Evolutionary conservation across 2,888 invertebrate genomes (phyloP), one percentile per base, ranked within the genome.

Genomic region (Ennomos erosarius): DNA sequence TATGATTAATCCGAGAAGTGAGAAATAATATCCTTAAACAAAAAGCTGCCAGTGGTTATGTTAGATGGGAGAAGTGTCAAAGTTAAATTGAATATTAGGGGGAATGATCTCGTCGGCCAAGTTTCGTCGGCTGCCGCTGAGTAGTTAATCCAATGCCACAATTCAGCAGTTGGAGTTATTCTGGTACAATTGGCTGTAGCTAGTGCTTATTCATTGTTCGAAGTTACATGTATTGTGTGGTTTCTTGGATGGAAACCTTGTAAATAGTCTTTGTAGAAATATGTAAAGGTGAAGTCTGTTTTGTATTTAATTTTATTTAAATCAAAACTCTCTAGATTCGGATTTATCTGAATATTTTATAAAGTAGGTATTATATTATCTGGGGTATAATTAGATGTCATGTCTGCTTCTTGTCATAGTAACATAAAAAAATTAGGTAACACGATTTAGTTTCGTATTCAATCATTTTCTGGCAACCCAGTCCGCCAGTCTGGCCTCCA

Each of bases 71-170:
- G 78, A 90, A 92, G 90, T 90, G 91, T 91, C 91, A 90, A 92
- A 92, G 90, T 92, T 92, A 90, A 92, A 92, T 91, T 91, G 91
- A 91, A 91, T 91, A 90, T 91, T 91, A 90, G 85, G 84, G 84
- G 79, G 85, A 90, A 87, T 92, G 90, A 92, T 92, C 89, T 87
- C 71, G 68, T 71, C 67, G 70, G 70, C 73, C 71, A 87, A 90
- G 88, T 90, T 88, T 84, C 74, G 79, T 76, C 78, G 81, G 81
- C 79, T 81, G 76, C 74, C 75, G 79, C 79, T 79, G 88, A 90
- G 88, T 86, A 89, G 90, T 90, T 92, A 92, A 92, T 90, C 90
- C 90, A 70, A 84, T 85, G 84, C 87, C 85, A 84, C 86, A 88
- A 89, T 89, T 86, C 87, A 82, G 82, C 87, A 82, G 82, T 84